Base-by-base conservation (phyloP, 2,113 vertebrate species). In the Tetrax tetrax region DNA sequence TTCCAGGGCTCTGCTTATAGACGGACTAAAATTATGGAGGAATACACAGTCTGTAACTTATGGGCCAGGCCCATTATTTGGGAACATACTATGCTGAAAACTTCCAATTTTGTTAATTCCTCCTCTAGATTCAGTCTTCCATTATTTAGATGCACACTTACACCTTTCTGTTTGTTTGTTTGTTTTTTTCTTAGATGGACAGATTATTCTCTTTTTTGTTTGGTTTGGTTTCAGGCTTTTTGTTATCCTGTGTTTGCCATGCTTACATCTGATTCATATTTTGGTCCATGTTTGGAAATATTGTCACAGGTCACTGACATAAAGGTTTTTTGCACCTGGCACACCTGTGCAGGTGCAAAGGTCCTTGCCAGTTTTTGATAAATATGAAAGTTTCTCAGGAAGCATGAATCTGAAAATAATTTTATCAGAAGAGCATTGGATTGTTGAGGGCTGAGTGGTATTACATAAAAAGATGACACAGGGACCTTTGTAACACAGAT, bases 371-470 rank as follows among this genome's bases (percentile, higher is more conserved):
- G 43, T 35, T 84, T 94, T 79, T 94, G 72, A 92, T 47, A 86
- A 88, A 96, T 20, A 88, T 10, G 24, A 10, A 93, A 72, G 31
- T 74, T 93, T 59, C 47, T 78, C 41, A 29, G 38, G 64, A 92
- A 94, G 72, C 85, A 90, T 66, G 71, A 88, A 95, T 90, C 68
- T 72, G 80, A 93, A 81, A 88, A 92, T 78, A 90, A 95, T 89
- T 92, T 89, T 83, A 89, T 82, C 60, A 63, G 79, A 90, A 51
- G 10, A 24, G 37, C 51, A 83, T 37, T 88, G 48, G 79, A 93
- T 88, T 88, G 88, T 74, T 83, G 87, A 92, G 37, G 63, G 59
- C 68, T 74, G 88, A 85, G 82, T 48, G 37, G 31, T 92, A 50
- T 70, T 89, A 76, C 71, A 84, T 41, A 56, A 89, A 85, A 87